A percentile compares a stretch with the other conserved stretches of the same genome.
Evolutionary conservation across 2,113 vertebrate genomes (phyloP).

Genomic region (Notechis scutatus): DNA sequence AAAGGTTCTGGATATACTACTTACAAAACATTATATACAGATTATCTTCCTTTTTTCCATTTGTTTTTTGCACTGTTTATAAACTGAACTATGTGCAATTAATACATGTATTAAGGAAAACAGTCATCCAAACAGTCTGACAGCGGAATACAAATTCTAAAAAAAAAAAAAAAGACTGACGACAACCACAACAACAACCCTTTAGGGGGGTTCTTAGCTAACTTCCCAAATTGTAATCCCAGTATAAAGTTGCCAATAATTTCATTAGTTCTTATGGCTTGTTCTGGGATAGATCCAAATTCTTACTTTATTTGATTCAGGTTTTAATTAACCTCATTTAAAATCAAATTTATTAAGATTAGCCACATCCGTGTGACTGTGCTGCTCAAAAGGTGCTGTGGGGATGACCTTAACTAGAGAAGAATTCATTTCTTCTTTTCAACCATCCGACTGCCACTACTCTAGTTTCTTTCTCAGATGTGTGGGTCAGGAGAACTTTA

Average conservation of each 20-base stretch:
- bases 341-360: background rate
- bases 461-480: background rate
- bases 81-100: background rate
- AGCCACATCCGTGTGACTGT: background rate
- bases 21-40: constrained; percentile 50
- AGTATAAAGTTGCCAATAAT: background rate
- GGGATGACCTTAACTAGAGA: background rate
- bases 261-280: background rate
- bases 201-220: background rate
- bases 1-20: constrained; percentile 52
- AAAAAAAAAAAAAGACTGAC: too few relatives aligned
- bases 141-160: background rate
- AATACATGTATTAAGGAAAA: background rate
- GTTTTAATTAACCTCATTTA: background rate
- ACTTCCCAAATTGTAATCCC: background rate
- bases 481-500: background rate
- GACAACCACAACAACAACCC: background rate
- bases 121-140: background rate
- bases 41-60: background rate
- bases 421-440: background rate
- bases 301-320: background rate
- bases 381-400: background rate
- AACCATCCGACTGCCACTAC: background rate
- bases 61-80: background rate
- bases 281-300: background rate